Evolutionary conservation across 1,140 invertebrate species (phyloP), one percentile per base, ranked within the genome.

Genomic region (Teleopsis dalmanni): DNA sequence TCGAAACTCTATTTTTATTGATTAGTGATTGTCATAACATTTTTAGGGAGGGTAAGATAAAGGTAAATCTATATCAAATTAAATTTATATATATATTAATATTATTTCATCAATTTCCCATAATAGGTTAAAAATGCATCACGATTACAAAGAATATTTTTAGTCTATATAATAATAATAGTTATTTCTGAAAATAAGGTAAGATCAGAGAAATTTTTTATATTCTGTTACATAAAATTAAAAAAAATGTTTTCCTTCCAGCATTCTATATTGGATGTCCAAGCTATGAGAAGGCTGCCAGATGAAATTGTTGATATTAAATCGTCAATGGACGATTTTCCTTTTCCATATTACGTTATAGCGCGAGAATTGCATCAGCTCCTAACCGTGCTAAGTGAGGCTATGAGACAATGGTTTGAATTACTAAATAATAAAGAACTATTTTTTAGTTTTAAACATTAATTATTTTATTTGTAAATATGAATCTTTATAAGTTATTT

Each of bases 291-390:
- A 7, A 85, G 93, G 58, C 78, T 79, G 63, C 74, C 78, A 53
- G 74, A 79, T 51, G 74, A 86, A 74, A 72, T 80, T 59, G 42
- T 70, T 62, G 52, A 57, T 55, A 49, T 79, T 33, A 67, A 74
- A 25, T 73, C 71, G 3, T 98, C 98, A 68, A 83, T 99, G 78
- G 93, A 97, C 57, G 80, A 77, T 51, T 99, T 99, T 72, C 96
- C 96, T 6, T 99, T 99, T 67, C 94, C 95, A n/a, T 98, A 95
- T 75, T 99, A 98, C 70, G 79, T 98, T 19, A 88, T 99, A 56
- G 76, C 99, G 6, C 73, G 89, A 46, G 88, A 98, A 63, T 84
- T 98, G 50, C 82, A 84, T 50, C 81, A 83, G 25, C 72, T 99
- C 46, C 95, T 95, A 1, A 74, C 78, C 38, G 88, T 96, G 5